Conservation (phyloP, 2,888 invertebrate genomes). For the Lasiommata megera region DNA sequence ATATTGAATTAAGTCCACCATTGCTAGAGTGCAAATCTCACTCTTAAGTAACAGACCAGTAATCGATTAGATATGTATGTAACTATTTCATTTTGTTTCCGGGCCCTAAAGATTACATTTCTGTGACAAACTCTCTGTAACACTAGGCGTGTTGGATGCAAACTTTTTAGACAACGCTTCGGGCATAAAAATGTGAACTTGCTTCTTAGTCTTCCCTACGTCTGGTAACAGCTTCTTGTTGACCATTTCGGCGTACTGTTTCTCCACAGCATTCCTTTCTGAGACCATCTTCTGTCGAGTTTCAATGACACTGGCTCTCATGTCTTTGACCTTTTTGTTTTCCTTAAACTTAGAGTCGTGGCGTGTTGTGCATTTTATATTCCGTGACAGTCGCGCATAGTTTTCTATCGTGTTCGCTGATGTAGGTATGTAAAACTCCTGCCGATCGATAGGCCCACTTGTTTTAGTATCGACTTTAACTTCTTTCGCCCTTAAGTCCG, state of each 20-base stretch:
- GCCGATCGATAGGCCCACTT: slow-evolving; percentile 65
- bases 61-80: background rate
- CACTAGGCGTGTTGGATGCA: slow-evolving; percentile 49
- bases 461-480: slow-evolving; percentile 57
- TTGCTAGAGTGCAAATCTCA: too few relatives aligned
- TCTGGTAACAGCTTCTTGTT: slow-evolving; percentile 70
- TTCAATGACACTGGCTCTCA: slow-evolving; percentile 55
- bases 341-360: slow-evolving; percentile 50
- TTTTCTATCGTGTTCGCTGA: slow-evolving; percentile 74
- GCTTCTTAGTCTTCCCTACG: slow-evolving; percentile 75
- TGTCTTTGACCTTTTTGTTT: slow-evolving; percentile 59
- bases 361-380: slow-evolving; percentile 62
- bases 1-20: too few relatives aligned
- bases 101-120: background rate
- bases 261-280: slow-evolving; percentile 63
- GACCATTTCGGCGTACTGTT: slow-evolving; percentile 68
- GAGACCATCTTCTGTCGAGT: slow-evolving; percentile 63
- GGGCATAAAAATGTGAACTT: slow-evolving; percentile 89
- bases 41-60: background rate
- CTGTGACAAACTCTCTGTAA: slow-evolving; percentile 62
- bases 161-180: slow-evolving; percentile 80
- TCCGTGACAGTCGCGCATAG: slow-evolving; percentile 77
- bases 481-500: slow-evolving; percentile 56
- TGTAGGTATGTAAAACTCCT: slow-evolving; percentile 68
- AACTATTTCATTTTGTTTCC: background rate